Evolutionary conservation across 2,113 vertebrate genomes (phyloP), one percentile per base, ranked within the genome.

Genomic region (Leucopternis melanops): DNA sequence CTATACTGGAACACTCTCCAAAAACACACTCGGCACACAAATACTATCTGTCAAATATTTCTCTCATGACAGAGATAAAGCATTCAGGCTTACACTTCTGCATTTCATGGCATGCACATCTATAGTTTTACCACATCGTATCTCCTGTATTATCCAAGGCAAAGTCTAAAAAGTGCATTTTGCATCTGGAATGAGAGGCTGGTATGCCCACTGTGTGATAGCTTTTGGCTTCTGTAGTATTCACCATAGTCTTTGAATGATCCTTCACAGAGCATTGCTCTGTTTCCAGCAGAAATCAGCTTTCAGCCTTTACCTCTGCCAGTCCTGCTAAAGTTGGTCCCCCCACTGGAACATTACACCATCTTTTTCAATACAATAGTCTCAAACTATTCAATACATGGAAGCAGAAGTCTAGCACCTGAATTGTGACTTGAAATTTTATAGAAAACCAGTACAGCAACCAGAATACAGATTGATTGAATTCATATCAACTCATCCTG

Each of bases 331-430:
- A 79, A 31, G 19, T 18, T 65, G 15, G 6, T 54, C 11, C 22
- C 8, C 9, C 8, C 0, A 0, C 25, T 62, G 13, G 26, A 92
- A 65, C 31, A 58, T 3, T 16, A 63, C 2, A 8, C 12, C 44
- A 13, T 44, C 4, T 18, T 79, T 81, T 88, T 54, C 45, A 74
- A 31, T 71, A 81, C 34, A 62, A 66, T 19, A 36, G 21, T 58
- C 47, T 88, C 59, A 86, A 86, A 83, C 20, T 81, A 34, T 20
- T 72, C 9, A 75, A 32, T 59, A 69, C 7, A 8, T 40, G 21
- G 52, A 88, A 80, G 29, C 6, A 70, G 71, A 84, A 80, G 21
- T 49, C 50, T 78, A n/a, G 47, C 10, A 83, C 13, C 50, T 74
- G 49, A 65, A 69, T 23, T 23, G 8, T 73, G 54, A 88, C 38